Base-by-base conservation (phyloP, 2,797 vertebrate species). In the Hephaestus fuliginosus region DNA sequence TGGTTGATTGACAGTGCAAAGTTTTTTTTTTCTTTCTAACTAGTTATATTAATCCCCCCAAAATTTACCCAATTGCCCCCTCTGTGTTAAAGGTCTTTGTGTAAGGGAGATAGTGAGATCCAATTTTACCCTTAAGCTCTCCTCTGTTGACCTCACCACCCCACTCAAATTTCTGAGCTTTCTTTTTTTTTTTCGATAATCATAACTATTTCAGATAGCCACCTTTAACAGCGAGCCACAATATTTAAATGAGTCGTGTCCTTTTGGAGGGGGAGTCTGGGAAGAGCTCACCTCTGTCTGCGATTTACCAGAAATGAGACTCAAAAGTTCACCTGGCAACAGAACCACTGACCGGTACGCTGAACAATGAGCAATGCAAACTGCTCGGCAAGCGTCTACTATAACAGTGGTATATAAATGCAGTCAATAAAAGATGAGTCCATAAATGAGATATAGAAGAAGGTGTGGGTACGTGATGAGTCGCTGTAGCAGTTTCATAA, bases 131-230 rank as follows among this genome's bases (percentile, higher is more conserved):
- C 25, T 71, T 55, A 60, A 81, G 65, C 62, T 62, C 60, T 66
- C 13, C 66, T 49, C 46, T n/a, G 20, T 20, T 79, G 51, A 86
- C 80, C 86, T 67, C 49, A 33, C 74, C 60, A 76, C 76, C 43
- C 14, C 44, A 41, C 20, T 70, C 22, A 67, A 62, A 72, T 55
- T n/a, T 78, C 28, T n/a, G 17, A 15, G 33, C 48, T 25, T 25
- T 25, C 2, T 25, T 25, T 25, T 25, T 25, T 81, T 58, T 70
- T 61, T 51, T 44, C 33, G 39, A 58, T 49, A 63, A 74, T 64
- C 68, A 39, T 4, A 41, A 43, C 43, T 56, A 62, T 57, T 63
- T 53, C 3, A 67, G 22, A 71, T 8, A 28, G 20, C n/a, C 13
- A 55, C 28, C 18, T 70, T 60, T 60, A 67, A 65, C 51, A 65